phyloP scores from a whole-genome alignment of 2,888 invertebrate species.

The Dendrolimus houi region DNA sequence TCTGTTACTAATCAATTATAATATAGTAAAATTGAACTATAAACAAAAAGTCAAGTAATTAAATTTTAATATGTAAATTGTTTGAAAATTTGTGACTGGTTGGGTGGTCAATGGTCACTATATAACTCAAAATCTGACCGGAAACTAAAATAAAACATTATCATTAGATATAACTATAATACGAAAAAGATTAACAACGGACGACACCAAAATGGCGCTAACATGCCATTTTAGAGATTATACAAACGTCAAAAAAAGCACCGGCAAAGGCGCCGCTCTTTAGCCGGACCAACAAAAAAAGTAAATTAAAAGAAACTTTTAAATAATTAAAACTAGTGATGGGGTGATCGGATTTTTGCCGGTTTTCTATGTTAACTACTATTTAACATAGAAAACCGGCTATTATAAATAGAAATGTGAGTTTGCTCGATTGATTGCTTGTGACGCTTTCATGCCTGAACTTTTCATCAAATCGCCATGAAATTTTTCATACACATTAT shows the following conservation, averaged over 20 bases:
- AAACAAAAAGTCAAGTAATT: too few species aligned
- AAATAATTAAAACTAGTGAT: conserved; percentile 48
- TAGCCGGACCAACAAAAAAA: conserved; percentile 39
- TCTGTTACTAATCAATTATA: too few species aligned
- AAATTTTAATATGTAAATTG: too few species aligned
- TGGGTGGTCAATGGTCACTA: conserved; percentile 27
- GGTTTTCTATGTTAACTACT: too few species aligned
- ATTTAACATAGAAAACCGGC: too few species aligned
- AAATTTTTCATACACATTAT: too few species aligned
- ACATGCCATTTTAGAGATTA: conserved; percentile 72
- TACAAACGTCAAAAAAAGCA: conserved; percentile 53
- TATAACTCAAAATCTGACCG: conserved; percentile 32
- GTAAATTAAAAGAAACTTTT: conserved; percentile 65
- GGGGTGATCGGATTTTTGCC: not conserved
- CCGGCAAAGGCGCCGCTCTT: conserved; percentile 50
- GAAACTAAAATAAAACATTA: conserved; percentile 44
- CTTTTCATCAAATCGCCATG: too few species aligned
- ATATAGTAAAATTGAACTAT: too few species aligned
- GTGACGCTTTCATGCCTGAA: too few species aligned
- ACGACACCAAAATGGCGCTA: conserved; percentile 47
- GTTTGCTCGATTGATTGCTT: too few species aligned
- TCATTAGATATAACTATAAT: conserved; percentile 34
- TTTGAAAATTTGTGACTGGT: not conserved
- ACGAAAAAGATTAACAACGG: conserved; percentile 43
- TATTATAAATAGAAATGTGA: too few species aligned